Evolutionary conservation across 1,140 invertebrate genomes (phyloP).

Genomic region (Delia radicum): DNA sequence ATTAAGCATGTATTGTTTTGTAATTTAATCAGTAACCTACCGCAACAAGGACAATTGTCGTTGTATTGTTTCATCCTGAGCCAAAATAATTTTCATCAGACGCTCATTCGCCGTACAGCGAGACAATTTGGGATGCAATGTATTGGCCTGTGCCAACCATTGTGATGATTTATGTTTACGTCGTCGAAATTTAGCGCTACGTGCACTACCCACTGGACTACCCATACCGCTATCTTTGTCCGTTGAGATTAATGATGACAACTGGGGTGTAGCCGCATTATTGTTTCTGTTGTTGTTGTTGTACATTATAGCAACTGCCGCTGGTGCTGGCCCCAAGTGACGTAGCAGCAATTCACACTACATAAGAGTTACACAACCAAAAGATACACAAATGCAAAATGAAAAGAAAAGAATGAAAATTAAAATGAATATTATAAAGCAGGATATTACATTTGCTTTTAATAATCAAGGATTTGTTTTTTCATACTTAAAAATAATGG

Average conservation of each 20-base stretch:
- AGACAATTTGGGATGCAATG: constrained; percentile 39
- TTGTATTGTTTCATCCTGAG: constrained; percentile 80
- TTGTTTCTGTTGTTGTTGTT: neutral
- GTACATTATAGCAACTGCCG: no score
- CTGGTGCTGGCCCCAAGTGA: constrained; percentile 31
- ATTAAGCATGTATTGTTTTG: neutral
- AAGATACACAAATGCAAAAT: neutral
- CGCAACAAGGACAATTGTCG: constrained; percentile 68
- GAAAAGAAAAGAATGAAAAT: neutral
- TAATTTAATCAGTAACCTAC: constrained; percentile 44
- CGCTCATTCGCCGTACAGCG: constrained; percentile 60
- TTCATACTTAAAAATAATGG: neutral
- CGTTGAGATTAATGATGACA: constrained; percentile 41
- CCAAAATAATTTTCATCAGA: constrained; percentile 73
- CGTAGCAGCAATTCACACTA: constrained; percentile 44
- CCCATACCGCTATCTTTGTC: constrained; percentile 54
- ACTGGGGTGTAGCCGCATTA: constrained; percentile 28
- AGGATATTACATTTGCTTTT: neutral
- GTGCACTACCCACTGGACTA: constrained; percentile 48
- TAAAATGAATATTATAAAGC: neutral
- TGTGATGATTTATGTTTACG: constrained; percentile 36
- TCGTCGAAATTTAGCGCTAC: constrained; percentile 45
- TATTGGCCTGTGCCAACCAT: constrained; percentile 33
- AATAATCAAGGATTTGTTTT: neutral
- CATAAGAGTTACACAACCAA: neutral